These are phyloP conservation scores for Trachymyrmex septentrionalis DNA, from an alignment of 1,140 invertebrate species.

Conservation along the genomic window DNA sequence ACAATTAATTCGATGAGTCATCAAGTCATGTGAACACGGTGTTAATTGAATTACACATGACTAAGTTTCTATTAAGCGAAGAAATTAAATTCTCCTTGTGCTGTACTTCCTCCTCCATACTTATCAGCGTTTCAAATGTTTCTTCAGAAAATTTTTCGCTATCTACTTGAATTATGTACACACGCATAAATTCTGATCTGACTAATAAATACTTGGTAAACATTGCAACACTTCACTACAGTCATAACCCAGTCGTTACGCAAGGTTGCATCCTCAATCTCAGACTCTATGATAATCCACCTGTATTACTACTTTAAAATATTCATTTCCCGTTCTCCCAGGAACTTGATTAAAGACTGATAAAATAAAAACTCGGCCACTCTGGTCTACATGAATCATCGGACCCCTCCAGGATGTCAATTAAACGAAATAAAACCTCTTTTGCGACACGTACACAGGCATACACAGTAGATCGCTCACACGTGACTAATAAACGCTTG, in stretches of 20 bases:
- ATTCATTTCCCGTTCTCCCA: not conserved
- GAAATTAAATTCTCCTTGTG: constrained; percentile 29
- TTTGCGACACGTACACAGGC: not conserved
- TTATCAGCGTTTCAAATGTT: not conserved
- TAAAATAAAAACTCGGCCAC: not conserved
- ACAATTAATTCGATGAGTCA: constrained; percentile 59
- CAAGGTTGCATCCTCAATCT: constrained; percentile 11
- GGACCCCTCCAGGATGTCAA: constrained; percentile 23
- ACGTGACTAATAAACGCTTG: constrained; percentile 35
- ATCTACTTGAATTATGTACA: not conserved
- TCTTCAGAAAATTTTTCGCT: not conserved
- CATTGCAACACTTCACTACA: constrained; percentile 31
- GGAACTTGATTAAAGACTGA: not conserved
- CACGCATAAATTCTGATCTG: not conserved
- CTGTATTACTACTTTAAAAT: not conserved
- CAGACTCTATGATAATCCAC: not conserved
- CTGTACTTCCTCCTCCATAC: not conserved
- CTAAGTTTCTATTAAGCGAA: constrained; percentile 27
- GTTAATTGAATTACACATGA: constrained; percentile 56
- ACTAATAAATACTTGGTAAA: constrained; percentile 56
- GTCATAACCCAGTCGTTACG: not conserved
- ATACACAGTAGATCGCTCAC: not conserved
- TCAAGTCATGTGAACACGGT: constrained; percentile 14
- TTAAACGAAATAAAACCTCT: constrained; percentile 35
- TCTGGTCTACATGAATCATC: constrained; percentile 15